phyloP scores from a whole-genome alignment of 2,888 invertebrate species.

The Sepiola atlantica region DNA sequence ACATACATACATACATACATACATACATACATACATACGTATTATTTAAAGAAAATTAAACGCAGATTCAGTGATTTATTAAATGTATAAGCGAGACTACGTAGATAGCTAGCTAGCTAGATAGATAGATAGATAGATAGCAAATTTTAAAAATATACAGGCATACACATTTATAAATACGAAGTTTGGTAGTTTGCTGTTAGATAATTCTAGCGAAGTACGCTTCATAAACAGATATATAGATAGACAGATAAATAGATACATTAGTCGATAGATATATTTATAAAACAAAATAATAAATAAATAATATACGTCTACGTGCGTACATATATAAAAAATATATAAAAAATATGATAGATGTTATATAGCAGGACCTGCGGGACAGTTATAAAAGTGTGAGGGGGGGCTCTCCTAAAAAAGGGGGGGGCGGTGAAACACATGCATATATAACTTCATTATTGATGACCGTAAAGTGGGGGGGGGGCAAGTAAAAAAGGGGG shows the following conservation, averaged over 20 bases:
- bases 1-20: not conserved
- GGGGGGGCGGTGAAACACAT: too few species aligned
- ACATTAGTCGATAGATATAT: not conserved
- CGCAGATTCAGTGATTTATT: too few species aligned
- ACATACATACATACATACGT: not conserved
- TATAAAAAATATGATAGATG: not conserved
- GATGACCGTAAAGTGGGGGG: not conserved
- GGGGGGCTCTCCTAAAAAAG: too few species aligned
- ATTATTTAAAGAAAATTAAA: not conserved
- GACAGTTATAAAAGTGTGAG: too few species aligned
- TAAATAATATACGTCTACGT: not conserved
- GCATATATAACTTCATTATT: too few species aligned
- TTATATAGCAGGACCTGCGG: not conserved
- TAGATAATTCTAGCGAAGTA: too few species aligned
- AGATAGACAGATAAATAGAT: not conserved
- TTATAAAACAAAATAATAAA: not conserved
- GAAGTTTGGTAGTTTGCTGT: too few species aligned
- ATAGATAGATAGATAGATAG: too few species aligned
- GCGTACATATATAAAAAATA: not conserved
- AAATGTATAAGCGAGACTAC: too few species aligned
- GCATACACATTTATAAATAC: too few species aligned
- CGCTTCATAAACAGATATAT: not conserved
- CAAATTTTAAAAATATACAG: too few species aligned
- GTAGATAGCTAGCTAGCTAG: too few species aligned
- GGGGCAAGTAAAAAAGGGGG: not conserved